Evolutionary conservation across 2,888 invertebrate genomes (phyloP), one percentile per base, ranked within the genome.

Genomic region (Phlogophora meticulosa): DNA sequence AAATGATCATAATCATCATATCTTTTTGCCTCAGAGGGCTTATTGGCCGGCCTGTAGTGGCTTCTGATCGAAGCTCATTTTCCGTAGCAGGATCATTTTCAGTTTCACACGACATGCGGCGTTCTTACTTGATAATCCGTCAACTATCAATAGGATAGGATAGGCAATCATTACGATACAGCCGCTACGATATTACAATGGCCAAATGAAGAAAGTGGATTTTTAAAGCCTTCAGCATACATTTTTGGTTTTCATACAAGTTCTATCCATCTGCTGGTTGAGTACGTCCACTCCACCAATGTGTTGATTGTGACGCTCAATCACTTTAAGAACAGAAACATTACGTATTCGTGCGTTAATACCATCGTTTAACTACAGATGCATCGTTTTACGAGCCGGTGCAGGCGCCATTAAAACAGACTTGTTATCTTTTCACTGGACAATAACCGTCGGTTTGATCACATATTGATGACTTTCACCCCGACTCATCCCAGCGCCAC

Each of bases 211-310:
- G 43, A 69, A 85, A 81, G 46, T 85, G 82, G 7, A 82, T 61
- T 2, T 85, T 55, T 9, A 85, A n/a, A n/a, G n/a, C 81, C 66
- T 85, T 86, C 9, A 87, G 48, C 13, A 85, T 84, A 83, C 84
- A 88, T 86, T 87, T 49, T 62, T 78, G 0, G 85, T 85, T 80
- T 86, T 87, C 7, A 83, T 83, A 34, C 81, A 84, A 7, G 83
- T 72, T 36, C 84, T 20, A n/a, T 82, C 81, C 64, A 85, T 78
- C 7, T 42, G 55, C 40, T 83, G 81, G 49, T 85, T 80, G 0
- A 82, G 63, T n/a, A 82, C 59, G 51, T 83, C 78, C 1, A 78
- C 67, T 43, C 76, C 72, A 1, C 73, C 69, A 73, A 76, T 78
- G 61, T 4, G 68, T 28, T 65, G 34, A 32, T 42, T 64, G 42